A percentile compares a stretch with the other conserved stretches of the same genome.
phyloP scores from a whole-genome alignment of 2,113 vertebrate species.

The Actenoides hombroni region DNA sequence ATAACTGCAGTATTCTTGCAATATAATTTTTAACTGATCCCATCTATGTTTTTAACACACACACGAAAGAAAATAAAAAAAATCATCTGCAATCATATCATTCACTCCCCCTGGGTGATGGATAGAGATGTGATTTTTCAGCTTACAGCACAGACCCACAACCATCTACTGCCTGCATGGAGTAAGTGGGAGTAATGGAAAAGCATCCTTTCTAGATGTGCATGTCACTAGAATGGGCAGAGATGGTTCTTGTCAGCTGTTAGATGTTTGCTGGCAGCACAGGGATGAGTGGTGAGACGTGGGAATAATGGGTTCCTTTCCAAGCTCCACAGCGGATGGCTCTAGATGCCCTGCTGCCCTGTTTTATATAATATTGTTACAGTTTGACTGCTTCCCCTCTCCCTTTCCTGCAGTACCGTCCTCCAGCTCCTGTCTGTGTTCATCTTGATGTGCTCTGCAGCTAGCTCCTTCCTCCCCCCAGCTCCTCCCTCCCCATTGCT shows the following conservation, averaged over 20 bases:
- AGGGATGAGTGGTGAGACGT: background rate
- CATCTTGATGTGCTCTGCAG: background rate
- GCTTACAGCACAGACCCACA: background rate
- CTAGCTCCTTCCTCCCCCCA: background rate
- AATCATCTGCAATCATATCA: background rate
- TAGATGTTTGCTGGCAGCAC: slow-evolving; percentile 17
- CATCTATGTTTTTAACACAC: background rate
- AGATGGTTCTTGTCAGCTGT: background rate
- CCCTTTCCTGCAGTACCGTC: background rate
- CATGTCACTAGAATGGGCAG: background rate
- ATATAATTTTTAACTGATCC: background rate
- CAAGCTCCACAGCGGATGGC: background rate
- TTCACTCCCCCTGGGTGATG: background rate
- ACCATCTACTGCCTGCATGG: background rate
- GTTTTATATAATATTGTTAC: background rate
- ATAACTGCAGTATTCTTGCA: background rate
- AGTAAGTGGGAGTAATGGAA: background rate
- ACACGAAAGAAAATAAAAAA: background rate
- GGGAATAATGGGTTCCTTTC: background rate
- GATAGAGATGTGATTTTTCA: background rate
- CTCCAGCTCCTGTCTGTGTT: background rate
- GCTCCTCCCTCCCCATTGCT: background rate
- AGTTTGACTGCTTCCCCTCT: background rate
- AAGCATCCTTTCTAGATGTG: background rate
- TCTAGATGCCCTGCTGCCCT: background rate